phyloP scores from a whole-genome alignment of 1,140 invertebrate genomes.

The Delia radicum region DNA sequence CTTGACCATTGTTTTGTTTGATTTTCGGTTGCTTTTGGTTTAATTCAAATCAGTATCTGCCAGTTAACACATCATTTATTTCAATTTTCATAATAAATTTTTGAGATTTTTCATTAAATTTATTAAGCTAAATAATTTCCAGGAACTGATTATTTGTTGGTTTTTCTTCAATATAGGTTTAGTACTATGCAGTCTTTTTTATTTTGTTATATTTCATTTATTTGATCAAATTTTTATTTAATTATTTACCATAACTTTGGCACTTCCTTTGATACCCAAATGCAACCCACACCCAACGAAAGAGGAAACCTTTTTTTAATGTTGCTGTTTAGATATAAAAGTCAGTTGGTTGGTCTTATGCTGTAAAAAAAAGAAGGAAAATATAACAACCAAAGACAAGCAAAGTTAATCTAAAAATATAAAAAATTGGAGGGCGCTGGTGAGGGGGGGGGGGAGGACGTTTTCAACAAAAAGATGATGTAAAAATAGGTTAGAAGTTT shows the following conservation, averaged over 20 bases:
- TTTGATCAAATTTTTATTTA: slow-evolving; percentile 16
- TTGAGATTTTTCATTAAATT: not conserved
- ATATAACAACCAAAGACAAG: not conserved
- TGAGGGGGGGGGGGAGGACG: too few species aligned
- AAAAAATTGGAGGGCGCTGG: too few species aligned
- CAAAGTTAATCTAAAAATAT: slow-evolving; percentile 15
- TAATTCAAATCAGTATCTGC: not conserved
- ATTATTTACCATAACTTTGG: slow-evolving; percentile 17
- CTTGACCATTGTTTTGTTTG: not conserved
- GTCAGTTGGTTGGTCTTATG: not conserved
- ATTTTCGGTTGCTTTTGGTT: not conserved
- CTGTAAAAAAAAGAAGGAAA: not conserved
- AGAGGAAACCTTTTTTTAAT: not conserved
- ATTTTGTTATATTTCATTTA: not conserved
- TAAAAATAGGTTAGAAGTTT: too few species aligned
- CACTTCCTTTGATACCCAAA: not conserved
- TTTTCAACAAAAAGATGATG: too few species aligned
- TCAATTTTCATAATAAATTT: not conserved
- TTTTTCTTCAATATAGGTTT: not conserved
- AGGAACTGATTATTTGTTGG: not conserved
- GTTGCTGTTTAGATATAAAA: not conserved
- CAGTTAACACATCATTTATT: not conserved
- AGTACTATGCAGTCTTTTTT: not conserved
- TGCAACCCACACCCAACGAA: not conserved
- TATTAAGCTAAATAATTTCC: not conserved